phyloP scores from a whole-genome alignment of 2,888 invertebrate genomes.

The Conistra vaccinii region DNA sequence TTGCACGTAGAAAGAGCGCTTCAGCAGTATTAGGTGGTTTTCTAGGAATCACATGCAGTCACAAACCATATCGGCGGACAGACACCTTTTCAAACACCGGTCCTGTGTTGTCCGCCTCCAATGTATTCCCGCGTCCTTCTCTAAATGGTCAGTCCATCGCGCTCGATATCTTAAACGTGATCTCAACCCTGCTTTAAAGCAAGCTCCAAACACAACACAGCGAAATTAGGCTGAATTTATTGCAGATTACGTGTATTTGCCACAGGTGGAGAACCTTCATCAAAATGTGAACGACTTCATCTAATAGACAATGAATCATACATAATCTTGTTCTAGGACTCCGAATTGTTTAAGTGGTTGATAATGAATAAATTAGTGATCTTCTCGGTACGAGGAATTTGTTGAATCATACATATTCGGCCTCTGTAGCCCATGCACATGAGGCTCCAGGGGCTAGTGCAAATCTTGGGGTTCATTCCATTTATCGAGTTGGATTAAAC shows the following conservation, averaged over 20 bases:
- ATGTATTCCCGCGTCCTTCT: not conserved
- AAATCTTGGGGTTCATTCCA: no score
- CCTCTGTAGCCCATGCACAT: no score
- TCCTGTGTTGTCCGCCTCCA: not conserved
- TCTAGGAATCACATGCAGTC: not conserved
- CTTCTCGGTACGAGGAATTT: slow-evolving; percentile 22
- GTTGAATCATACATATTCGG: slow-evolving; percentile 42
- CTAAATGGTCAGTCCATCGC: no score
- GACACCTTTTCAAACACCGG: not conserved
- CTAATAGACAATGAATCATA: slow-evolving; percentile 30
- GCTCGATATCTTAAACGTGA: not conserved
- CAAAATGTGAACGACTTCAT: not conserved
- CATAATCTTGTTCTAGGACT: slow-evolving; percentile 33
- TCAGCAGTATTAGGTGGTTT: not conserved
- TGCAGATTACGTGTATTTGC: not conserved
- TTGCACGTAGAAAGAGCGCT: not conserved
- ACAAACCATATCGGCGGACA: not conserved
- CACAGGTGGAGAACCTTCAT: not conserved
- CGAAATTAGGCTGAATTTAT: not conserved
- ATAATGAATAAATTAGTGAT: slow-evolving; percentile 30
- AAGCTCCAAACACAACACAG: not conserved
- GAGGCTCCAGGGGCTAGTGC: no score
- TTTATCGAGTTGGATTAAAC: no score
- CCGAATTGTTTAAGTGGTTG: slow-evolving; percentile 40
- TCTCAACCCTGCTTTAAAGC: not conserved